phyloP scores from a whole-genome alignment of 2,888 invertebrate genomes.

The Hirudinaria manillensis region DNA sequence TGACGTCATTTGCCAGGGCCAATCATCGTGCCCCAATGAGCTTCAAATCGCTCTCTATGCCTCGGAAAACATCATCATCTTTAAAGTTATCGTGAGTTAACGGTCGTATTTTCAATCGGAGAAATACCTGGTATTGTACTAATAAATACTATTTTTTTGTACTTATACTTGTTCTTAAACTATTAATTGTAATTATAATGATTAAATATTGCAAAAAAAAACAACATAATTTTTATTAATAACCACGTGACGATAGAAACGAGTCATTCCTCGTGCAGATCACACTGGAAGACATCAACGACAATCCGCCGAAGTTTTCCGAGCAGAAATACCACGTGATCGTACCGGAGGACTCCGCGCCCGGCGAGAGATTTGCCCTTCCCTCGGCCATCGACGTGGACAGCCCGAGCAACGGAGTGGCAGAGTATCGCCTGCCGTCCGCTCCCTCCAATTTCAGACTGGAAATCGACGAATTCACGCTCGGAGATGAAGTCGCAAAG shows the following conservation, averaged over 20 bases:
- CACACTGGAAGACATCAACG: conserved; percentile 34
- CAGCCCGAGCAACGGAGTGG: conserved; percentile 29
- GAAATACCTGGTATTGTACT: not conserved
- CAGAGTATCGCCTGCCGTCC: conserved; percentile 29
- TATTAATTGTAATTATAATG: too few species aligned
- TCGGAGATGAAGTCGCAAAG: not conserved
- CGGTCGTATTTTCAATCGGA: not conserved
- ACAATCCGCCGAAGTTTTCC: conserved; percentile 33
- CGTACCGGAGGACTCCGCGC: conserved; percentile 26
- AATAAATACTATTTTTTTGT: not conserved
- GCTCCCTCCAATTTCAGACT: conserved; percentile 25
- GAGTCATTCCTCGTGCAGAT: not conserved
- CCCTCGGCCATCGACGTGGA: conserved; percentile 30
- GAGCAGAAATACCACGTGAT: conserved; percentile 10
- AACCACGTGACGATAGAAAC: too few species aligned
- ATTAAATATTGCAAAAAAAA: too few species aligned
- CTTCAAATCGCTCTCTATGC: conserved; percentile 33
- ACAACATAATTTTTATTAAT: too few species aligned
- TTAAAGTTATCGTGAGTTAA: conserved; percentile 27
- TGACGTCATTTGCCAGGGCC: conserved; percentile 33
- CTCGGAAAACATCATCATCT: conserved; percentile 28
- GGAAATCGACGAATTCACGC: conserved; percentile 21
- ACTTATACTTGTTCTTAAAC: not conserved
- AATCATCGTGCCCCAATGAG: conserved; percentile 26
- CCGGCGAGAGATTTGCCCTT: conserved; percentile 23